A percentile compares a stretch with the other conserved stretches of the same genome.
phyloP scores from a whole-genome alignment of 2,888 invertebrate species.

The Balanococcus diminutus region DNA sequence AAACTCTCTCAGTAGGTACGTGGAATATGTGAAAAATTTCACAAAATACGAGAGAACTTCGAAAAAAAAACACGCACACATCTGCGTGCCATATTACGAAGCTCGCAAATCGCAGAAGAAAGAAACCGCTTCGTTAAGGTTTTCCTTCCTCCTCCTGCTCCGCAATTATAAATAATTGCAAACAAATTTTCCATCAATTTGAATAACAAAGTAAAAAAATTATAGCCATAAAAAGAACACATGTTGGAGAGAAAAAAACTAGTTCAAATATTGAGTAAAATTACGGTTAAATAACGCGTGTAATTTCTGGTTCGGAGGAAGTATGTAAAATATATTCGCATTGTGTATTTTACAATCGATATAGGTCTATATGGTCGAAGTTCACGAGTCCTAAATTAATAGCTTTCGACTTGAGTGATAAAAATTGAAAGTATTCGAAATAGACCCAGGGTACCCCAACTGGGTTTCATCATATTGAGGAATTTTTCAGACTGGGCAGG shows the following conservation, averaged over 20 bases:
- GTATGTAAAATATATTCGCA: background rate
- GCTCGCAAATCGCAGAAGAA: background rate
- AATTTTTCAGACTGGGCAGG: no score
- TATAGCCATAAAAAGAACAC: background rate
- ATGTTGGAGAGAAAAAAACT: background rate
- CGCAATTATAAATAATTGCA: background rate
- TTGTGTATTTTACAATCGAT: background rate
- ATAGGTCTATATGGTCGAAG: no score
- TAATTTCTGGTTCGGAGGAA: background rate
- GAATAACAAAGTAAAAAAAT: background rate
- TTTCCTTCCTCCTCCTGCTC: background rate
- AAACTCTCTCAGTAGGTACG: no score
- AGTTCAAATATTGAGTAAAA: background rate
- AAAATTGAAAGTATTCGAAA: no score
- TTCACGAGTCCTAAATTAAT: no score
- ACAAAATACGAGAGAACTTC: background rate
- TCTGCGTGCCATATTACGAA: background rate
- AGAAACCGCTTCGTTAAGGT: background rate
- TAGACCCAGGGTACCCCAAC: no score
- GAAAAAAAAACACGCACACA: background rate
- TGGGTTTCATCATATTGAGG: no score
- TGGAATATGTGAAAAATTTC: background rate
- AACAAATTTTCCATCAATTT: background rate
- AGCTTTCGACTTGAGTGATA: no score
- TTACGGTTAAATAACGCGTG: background rate